Percentiles rank a stretch among this genome's conserved stretches.
phyloP scores from a whole-genome alignment of 1,140 invertebrate species.

The Hyles euphorbiae region DNA sequence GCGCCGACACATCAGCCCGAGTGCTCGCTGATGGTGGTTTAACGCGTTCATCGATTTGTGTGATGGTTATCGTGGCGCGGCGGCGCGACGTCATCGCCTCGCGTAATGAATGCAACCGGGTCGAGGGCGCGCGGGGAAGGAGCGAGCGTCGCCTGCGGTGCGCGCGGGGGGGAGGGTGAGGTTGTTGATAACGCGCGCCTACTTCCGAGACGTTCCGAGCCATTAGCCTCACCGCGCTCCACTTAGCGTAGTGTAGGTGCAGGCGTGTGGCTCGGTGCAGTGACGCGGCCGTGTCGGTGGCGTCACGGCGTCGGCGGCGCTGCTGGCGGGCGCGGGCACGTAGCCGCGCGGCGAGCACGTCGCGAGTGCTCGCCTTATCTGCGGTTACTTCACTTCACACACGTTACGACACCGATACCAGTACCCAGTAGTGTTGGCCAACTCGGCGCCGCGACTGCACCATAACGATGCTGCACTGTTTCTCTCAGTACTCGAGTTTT shows the following conservation, averaged over 20 bases:
- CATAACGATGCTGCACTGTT: no score
- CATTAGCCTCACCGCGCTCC: slow-evolving; percentile 43
- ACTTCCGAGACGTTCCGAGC: slow-evolving; percentile 57
- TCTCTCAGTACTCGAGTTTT: no score
- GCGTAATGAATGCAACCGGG: slow-evolving; percentile 35
- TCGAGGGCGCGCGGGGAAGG: slow-evolving; percentile 33
- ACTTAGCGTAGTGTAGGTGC: slow-evolving; percentile 13
- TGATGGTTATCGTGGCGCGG: not conserved
- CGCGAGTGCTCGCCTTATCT: no score
- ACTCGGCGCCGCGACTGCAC: no score
- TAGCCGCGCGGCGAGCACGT: not conserved
- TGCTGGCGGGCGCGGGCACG: not conserved
- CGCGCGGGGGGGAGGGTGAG: slow-evolving; percentile 11
- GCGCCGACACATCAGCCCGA: not conserved
- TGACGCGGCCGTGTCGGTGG: no score
- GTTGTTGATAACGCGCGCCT: slow-evolving; percentile 34
- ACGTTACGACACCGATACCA: not conserved
- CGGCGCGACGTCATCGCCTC: slow-evolving; percentile 4
- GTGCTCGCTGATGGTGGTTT: slow-evolving; percentile 1
- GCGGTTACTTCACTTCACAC: not conserved
- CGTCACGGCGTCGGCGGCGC: no score
- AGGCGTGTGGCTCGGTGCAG: no score
- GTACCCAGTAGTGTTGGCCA: no score
- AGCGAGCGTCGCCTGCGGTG: slow-evolving; percentile 12
- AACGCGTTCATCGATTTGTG: no score